Conservation (phyloP, 2,797 vertebrate species). For the Darevskia nairensis region DNA sequence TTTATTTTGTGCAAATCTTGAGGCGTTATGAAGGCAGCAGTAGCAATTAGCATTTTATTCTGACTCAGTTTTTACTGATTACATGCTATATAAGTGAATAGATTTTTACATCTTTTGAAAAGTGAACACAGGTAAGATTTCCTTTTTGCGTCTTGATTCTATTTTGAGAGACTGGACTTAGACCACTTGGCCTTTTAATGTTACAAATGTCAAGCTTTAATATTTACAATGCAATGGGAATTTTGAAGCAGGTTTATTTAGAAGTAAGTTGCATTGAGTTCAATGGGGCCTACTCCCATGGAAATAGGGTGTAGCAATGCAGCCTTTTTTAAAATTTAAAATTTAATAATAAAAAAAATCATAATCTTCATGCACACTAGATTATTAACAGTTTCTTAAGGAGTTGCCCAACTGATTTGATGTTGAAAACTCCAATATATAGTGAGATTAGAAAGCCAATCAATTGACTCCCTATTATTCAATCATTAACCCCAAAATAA, state of each 20-base stretch:
- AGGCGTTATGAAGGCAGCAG: slow-evolving; percentile 52
- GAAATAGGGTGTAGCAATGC: background rate
- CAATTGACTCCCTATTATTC: background rate
- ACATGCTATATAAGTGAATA: slow-evolving; percentile 28
- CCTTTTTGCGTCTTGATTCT: too few species aligned
- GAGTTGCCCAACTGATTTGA: background rate
- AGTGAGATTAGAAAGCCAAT: background rate
- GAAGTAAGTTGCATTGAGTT: background rate
- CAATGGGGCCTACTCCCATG: background rate
- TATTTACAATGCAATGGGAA: background rate
- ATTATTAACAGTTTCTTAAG: background rate
- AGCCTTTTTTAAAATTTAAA: background rate
- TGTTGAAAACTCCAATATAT: background rate
- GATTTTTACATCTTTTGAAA: slow-evolving; percentile 46
- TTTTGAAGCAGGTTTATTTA: background rate
- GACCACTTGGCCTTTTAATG: background rate
- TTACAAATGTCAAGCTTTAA: background rate
- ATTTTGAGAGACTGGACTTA: background rate
- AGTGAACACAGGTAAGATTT: slow-evolving; percentile 8
- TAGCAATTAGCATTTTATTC: slow-evolving; percentile 50
- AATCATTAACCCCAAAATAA: background rate
- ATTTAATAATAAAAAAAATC: background rate
- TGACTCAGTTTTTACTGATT: background rate
- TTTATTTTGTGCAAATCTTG: slow-evolving; percentile 59
- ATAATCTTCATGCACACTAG: background rate